Conservation (phyloP, 1,140 invertebrate species). For the Hestina assimilis region DNA sequence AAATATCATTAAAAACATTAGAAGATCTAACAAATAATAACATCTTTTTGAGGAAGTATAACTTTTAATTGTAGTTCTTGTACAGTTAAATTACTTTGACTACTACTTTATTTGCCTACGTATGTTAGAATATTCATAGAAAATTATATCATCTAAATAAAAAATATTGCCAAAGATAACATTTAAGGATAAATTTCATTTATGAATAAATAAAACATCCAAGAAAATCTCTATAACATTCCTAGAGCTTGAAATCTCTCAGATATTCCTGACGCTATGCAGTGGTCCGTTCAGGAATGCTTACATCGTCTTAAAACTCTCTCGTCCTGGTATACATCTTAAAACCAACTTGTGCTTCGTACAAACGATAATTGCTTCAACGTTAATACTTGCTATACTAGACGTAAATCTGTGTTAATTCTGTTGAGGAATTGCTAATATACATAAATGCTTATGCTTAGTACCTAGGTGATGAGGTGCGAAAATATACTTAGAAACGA, state of each 20-base stretch:
- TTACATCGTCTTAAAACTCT: conserved; percentile 30
- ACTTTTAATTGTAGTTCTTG: no score
- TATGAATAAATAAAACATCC: conserved; percentile 1
- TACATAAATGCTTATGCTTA: no score
- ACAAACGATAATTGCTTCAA: conserved; percentile 63
- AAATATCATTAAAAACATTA: no score
- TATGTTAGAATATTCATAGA: background rate
- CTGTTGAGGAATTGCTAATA: no score
- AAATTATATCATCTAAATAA: background rate
- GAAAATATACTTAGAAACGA: no score
- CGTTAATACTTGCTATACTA: conserved; percentile 15
- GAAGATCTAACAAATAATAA: no score
- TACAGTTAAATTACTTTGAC: no score
- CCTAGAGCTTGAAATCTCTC: conserved; percentile 8
- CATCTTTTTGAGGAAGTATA: no score
- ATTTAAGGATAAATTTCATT: background rate
- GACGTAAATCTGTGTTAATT: background rate
- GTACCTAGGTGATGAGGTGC: no score
- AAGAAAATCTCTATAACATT: conserved; percentile 14
- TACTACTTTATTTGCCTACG: no score
- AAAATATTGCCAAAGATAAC: background rate
- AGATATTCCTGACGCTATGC: conserved; percentile 23
- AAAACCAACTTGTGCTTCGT: conserved; percentile 13
- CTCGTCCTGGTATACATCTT: conserved; percentile 11
- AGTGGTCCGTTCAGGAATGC: conserved; percentile 36